Evolutionary conservation across 2,888 invertebrate species (phyloP), one percentile per base, ranked within the genome.

Genomic region (Ashinkailepas kermadecensis): DNA sequence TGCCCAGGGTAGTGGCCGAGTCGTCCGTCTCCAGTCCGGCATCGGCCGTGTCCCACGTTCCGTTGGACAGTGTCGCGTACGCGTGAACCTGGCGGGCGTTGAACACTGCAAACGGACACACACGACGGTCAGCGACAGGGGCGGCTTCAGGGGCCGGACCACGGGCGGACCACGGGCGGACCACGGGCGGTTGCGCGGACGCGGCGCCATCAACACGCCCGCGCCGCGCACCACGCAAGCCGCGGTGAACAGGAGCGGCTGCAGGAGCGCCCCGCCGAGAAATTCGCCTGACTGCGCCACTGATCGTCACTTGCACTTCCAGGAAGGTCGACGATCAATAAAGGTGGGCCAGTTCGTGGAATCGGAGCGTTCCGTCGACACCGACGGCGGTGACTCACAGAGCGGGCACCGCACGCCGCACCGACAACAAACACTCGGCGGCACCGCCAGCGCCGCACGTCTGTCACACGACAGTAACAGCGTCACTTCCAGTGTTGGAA

Each of bases 51-150:
- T 25, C 74, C 18, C 54, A 74, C 18, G 15, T 54, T 6, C 74
- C 23, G 74, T 54, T 74, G 74, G 57, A 57, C 23, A 78, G 58
- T 7, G 57, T 78, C 12, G 78, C 78, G 58, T 78, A 78, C n/a
- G 78, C n/a, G 78, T 78, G 78, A 23, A 78, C 78, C 58, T 78
- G 78, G 12, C 78, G 78, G 1, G 78, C 78, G 23, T 78, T 78
- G 56, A 78, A 78, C n/a, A 78, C 78, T 78, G 78, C 56, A 78
- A 39, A 39, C 39, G 39, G n/a, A n/a, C 10, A 78, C 39, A 67
- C 39, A 54, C n/a, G 6, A 74, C 21, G 15, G 74, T 54, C 74
- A 54, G 54, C 8, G 54, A 15, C 74, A 74, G 54, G 54, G 74
- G 54, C 39, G 74, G 11, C 1, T 11, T 8, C 74, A 74, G 74